These are phyloP conservation scores for Brienomyrus brachyistius DNA, from an alignment of 2,113 vertebrate genomes.

Conservation along the genomic window DNA sequence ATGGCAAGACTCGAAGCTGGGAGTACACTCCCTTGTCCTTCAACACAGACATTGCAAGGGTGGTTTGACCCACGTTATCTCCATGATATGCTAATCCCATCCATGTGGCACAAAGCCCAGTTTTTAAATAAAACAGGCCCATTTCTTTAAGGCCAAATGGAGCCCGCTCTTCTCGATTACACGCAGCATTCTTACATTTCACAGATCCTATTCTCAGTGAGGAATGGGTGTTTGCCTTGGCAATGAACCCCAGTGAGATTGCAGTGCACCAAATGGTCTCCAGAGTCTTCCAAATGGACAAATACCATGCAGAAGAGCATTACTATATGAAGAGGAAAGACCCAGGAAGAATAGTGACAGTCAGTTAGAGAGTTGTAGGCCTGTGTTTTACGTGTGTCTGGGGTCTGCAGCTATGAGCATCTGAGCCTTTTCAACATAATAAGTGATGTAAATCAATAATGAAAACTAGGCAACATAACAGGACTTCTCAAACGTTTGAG, in stretches of 20 bases:
- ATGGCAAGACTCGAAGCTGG: background rate
- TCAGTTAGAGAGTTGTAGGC: background rate
- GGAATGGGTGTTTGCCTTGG: constrained; percentile 45
- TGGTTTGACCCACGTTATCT: background rate
- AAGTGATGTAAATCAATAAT: background rate
- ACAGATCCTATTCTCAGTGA: constrained; percentile 27
- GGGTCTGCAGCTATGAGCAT: background rate
- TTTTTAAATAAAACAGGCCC: constrained; percentile 1
- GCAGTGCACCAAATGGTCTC: constrained; percentile 28
- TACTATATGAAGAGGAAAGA: background rate
- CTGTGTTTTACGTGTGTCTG: background rate
- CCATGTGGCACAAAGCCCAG: background rate
- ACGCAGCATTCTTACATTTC: constrained; percentile 24
- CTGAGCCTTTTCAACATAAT: background rate
- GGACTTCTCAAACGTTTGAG: background rate
- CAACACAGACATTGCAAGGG: background rate
- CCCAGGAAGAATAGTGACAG: background rate
- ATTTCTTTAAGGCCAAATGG: background rate
- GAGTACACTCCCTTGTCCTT: background rate
- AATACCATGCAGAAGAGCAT: constrained; percentile 23
- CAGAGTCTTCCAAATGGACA: constrained; percentile 26
- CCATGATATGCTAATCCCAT: constrained; percentile 9
- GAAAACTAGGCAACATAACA: background rate
- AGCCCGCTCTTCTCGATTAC: constrained; percentile 17
- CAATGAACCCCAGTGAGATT: constrained; percentile 35